These are phyloP conservation scores for Oncorhynchus masou DNA, from an alignment of 2,113 vertebrate genomes.

Conservation along the genomic window DNA sequence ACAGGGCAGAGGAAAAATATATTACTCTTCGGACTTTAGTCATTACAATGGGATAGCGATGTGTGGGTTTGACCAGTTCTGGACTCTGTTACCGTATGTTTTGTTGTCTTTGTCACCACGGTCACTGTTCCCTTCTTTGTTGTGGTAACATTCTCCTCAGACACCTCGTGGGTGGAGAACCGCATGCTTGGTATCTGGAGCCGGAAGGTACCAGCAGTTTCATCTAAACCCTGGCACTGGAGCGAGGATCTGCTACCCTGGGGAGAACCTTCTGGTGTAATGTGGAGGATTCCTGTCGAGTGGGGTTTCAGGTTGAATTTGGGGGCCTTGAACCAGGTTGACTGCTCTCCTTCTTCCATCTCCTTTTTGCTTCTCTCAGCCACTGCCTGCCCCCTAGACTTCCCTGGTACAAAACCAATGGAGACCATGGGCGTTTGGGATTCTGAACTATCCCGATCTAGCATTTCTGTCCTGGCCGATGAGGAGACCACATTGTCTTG, in stretches of 20 bases:
- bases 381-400: conserved; percentile 49
- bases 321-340: conserved; percentile 79
- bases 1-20: conserved; percentile 24
- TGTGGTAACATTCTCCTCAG: conserved; percentile 56
- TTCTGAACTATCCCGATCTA: conserved; percentile 62
- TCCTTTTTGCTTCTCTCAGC: conserved; percentile 23
- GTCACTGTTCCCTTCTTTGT: conserved; percentile 49
- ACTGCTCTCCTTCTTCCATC: conserved; percentile 64
- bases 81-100: conserved; percentile 58
- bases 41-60: conserved; percentile 31
- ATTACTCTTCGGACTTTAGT: conserved; percentile 55
- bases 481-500: conserved; percentile 57
- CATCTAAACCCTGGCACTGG: conserved; percentile 57
- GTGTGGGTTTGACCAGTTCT: conserved; percentile 54
- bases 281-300: conserved; percentile 70
- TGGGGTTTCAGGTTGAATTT: conserved; percentile 79
- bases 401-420: conserved; percentile 58
- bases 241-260: conserved; percentile 50
- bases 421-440: conserved; percentile 52
- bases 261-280: conserved; percentile 69
- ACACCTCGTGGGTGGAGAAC: conserved; percentile 63
- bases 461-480: conserved; percentile 69
- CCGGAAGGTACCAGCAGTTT: conserved; percentile 67
- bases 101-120: conserved; percentile 62
- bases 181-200: conserved; percentile 74